These are phyloP conservation scores for Mya arenaria DNA, from an alignment of 1,140 invertebrate genomes.

Conservation along the genomic window DNA sequence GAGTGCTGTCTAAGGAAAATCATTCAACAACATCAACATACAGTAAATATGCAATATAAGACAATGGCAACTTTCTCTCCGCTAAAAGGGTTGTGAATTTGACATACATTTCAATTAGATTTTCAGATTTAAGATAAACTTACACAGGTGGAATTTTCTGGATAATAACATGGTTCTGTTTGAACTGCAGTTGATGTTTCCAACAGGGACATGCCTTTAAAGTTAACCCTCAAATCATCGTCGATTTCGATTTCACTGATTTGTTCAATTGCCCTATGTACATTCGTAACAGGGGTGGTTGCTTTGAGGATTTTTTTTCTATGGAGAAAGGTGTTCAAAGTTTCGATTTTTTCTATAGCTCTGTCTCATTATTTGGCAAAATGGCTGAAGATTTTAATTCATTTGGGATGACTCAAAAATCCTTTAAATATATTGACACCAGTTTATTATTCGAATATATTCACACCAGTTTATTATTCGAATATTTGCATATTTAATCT, in stretches of 20 bases:
- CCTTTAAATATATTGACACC: neutral
- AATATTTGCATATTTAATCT: neutral
- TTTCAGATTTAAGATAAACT: neutral
- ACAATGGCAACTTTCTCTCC: neutral
- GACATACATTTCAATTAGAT: slow-evolving; percentile 5
- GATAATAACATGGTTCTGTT: slow-evolving; percentile 5
- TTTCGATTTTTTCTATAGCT: neutral
- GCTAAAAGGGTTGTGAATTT: slow-evolving; percentile 4
- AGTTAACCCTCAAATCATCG: neutral
- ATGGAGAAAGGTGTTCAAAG: neutral
- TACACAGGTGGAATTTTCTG: neutral
- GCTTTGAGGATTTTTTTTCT: neutral
- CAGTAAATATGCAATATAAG: neutral
- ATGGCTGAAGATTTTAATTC: neutral
- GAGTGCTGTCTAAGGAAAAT: slow-evolving; percentile 5
- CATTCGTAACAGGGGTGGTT: neutral
- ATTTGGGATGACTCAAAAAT: neutral
- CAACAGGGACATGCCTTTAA: slow-evolving; percentile 4
- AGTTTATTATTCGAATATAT: too few relatives aligned
- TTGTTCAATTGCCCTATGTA: neutral
- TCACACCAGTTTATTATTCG: neutral
- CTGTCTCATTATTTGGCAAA: neutral
- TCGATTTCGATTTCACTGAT: neutral
- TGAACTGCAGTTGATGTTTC: slow-evolving; percentile 14
- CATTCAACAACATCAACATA: slow-evolving; percentile 4